These are phyloP conservation scores for Phymorhynchus buccinoides DNA, from an alignment of 1,140 invertebrate species.

Conservation along the genomic window DNA sequence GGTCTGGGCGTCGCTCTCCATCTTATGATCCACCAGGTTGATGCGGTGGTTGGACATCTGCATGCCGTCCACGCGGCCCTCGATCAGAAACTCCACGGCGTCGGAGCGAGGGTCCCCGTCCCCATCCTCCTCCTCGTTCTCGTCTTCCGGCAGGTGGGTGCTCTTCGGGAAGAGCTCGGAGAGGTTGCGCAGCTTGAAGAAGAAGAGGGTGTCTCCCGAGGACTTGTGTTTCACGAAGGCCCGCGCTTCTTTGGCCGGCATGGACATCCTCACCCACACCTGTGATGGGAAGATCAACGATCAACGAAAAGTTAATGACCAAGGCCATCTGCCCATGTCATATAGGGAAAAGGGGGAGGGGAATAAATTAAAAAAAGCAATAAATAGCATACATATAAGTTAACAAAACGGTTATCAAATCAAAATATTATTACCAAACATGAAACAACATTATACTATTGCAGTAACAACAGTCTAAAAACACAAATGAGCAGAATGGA, in stretches of 20 bases:
- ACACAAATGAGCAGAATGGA: too few species aligned
- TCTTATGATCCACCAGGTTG: slow-evolving; percentile 20
- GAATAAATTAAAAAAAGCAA: too few species aligned
- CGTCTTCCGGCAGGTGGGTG: background rate
- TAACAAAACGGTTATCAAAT: too few species aligned
- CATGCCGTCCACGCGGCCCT: slow-evolving; percentile 30
- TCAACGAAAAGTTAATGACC: background rate
- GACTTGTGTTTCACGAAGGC: slow-evolving; percentile 9
- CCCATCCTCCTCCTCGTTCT: background rate
- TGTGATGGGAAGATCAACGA: background rate
- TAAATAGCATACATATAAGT: too few species aligned
- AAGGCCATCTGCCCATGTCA: too few species aligned
- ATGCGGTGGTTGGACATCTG: slow-evolving; percentile 34
- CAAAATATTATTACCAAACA: too few species aligned
- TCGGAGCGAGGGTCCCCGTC: background rate
- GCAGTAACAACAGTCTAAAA: too few species aligned
- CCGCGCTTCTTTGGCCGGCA: slow-evolving; percentile 21
- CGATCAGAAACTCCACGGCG: slow-evolving; percentile 25
- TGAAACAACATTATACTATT: too few species aligned
- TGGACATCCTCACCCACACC: slow-evolving; percentile 23
- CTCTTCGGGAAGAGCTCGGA: background rate
- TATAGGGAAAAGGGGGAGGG: too few species aligned
- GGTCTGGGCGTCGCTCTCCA: background rate
- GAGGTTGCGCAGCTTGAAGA: slow-evolving; percentile 26
- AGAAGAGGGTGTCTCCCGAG: background rate